phyloP scores from a whole-genome alignment of 2,888 invertebrate species.

The Glyphotaelius pellucidus region DNA sequence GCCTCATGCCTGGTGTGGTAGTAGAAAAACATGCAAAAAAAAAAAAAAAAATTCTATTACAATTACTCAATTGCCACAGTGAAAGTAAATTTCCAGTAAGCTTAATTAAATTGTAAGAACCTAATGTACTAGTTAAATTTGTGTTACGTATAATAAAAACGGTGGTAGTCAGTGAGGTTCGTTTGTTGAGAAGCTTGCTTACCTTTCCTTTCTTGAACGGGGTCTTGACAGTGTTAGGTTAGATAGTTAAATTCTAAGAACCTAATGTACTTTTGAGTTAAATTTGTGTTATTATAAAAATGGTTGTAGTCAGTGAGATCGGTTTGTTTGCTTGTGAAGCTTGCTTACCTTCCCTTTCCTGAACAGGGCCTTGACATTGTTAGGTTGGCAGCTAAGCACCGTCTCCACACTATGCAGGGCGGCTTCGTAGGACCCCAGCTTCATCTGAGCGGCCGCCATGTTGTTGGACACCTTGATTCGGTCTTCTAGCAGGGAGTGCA shows the following conservation, averaged over 20 bases:
- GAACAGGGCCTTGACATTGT: constrained; percentile 93
- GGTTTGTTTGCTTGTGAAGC: not conserved
- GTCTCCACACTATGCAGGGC: constrained; percentile 84
- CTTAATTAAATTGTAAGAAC: too few species aligned
- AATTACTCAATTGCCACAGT: too few species aligned
- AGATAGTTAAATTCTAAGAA: constrained; percentile 78
- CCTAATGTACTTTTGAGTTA: too few species aligned
- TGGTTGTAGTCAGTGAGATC: too few species aligned
- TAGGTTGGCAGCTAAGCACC: constrained; percentile 89
- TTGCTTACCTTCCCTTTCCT: constrained; percentile 84
- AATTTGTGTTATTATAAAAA: too few species aligned
- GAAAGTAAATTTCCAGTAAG: too few species aligned
- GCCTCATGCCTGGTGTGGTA: too few species aligned
- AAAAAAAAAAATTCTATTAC: too few species aligned
- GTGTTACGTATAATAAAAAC: too few species aligned
- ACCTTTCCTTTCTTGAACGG: constrained; percentile 91
- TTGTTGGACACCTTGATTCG: constrained; percentile 92
- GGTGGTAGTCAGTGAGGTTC: too few species aligned
- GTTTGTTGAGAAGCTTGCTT: constrained; percentile 46
- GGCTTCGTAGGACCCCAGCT: constrained; percentile 90
- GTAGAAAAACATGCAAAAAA: too few species aligned
- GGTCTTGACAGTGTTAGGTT: constrained; percentile 94
- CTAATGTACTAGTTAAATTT: too few species aligned
- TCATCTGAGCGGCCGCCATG: constrained; percentile 94
- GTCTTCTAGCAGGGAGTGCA: constrained; percentile 85